phyloP scores from a whole-genome alignment of 1,140 invertebrate species.

The Anoplophora glabripennis region DNA sequence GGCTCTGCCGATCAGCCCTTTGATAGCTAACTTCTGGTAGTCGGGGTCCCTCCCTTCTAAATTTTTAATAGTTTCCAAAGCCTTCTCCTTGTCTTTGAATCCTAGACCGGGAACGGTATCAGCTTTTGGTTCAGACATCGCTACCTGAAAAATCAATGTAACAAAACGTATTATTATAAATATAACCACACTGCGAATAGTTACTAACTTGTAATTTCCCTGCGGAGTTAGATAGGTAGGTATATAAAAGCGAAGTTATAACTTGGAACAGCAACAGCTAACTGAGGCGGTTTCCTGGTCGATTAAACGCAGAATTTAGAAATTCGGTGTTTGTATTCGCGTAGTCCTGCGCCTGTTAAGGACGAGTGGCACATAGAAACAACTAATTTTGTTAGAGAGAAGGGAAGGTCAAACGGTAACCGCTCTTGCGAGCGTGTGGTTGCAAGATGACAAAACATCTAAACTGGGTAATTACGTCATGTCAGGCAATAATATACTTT shows the following conservation, averaged over 20 bases:
- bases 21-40: slow-evolving; percentile 62
- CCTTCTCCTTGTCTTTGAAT: slow-evolving; percentile 66
- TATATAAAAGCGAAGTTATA: no score
- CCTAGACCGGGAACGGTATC: slow-evolving; percentile 59
- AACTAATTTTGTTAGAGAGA: slow-evolving; percentile 5
- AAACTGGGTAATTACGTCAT: slow-evolving; percentile 26
- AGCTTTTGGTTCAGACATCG: slow-evolving; percentile 42
- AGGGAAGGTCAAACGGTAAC: slow-evolving; percentile 6
- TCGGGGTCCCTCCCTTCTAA: slow-evolving; percentile 64
- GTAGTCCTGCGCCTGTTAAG: slow-evolving; percentile 9
- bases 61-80: slow-evolving; percentile 59
- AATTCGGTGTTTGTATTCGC: slow-evolving; percentile 14
- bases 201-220: no score
- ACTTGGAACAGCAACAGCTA: no score
- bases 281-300: no score
- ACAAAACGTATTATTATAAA: no score
- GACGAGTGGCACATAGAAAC: slow-evolving; percentile 20
- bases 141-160: no score
- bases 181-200: no score
- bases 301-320: no score
- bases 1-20: slow-evolving; percentile 61
- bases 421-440: slow-evolving; percentile 8
- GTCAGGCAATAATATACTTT: slow-evolving; percentile 14
- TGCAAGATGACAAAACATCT: slow-evolving; percentile 25
- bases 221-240: no score